Base-by-base conservation (phyloP, 2,797 vertebrate genomes). In the Balearica regulorum region DNA sequence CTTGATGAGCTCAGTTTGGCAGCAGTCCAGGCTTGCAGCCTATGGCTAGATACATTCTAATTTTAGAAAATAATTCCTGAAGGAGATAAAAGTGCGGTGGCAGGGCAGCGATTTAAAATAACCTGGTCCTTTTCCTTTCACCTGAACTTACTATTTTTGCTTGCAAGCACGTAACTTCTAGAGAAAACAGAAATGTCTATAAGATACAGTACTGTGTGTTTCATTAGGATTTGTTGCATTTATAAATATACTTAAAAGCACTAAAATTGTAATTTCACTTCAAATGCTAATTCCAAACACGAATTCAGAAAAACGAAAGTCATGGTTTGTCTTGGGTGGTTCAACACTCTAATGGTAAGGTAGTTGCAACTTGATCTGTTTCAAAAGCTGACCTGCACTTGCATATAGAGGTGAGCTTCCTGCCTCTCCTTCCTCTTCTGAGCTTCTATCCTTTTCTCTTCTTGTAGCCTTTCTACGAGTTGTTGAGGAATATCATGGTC, bases 341-440 rank as follows among this genome's bases (percentile, higher is more conserved):
- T 90, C 58, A 76, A 39, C 11, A 21, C 21, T 48, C 31, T 48
- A 83, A 77, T 6, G 9, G 17, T 24, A 64, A 90, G 37, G 16
- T 3, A 70, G 35, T 3, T 79, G 39, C 17, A 87, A 92, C 31
- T 75, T n/a, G 9, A 85, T 87, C 29, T 29, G 3, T 53, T 79
- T 60, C 18, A 29, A 60, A 87, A 68, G 29, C 98, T 97, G 86
- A 99, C 99, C 99, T 99, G 99, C 81, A 99, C 98, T 98, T 99
- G 99, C 99, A 99, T 99, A 97, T 99, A 99, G 78, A 99, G 99
- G 72, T 99, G 99, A 87, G 99, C 99, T 97, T 99, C 99, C 96
- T 99, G 99, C 26, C 99, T 98, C 96, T 99, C 99, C 98, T 99
- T 99, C 93, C 99, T 98, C 97, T 99, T 99, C 97, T 99, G 99